Conservation (phyloP, 2,797 vertebrate genomes). For the Octomys mimax region DNA sequence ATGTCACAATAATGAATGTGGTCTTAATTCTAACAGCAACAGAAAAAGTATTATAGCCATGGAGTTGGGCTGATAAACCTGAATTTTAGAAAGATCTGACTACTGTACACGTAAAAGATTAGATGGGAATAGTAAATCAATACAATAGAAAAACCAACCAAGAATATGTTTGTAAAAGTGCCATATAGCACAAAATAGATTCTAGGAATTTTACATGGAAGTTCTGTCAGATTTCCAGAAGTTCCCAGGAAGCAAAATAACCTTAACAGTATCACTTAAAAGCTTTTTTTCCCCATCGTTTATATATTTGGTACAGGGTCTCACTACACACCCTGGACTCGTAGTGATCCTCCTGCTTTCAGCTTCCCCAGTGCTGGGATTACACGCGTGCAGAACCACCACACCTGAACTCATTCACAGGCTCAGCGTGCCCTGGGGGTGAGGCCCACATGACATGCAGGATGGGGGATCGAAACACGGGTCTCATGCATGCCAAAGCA, state of each 20-base stretch:
- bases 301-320: too few relatives aligned
- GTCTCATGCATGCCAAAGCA: too few relatives aligned
- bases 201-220: neutral
- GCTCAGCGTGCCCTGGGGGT: too few relatives aligned
- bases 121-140: neutral
- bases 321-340: too few relatives aligned
- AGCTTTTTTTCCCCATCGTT: neutral
- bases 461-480: too few relatives aligned
- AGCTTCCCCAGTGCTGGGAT: too few relatives aligned
- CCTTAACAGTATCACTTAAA: neutral
- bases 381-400: too few relatives aligned
- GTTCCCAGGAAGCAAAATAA: neutral
- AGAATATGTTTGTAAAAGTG: neutral
- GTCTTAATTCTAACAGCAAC: slow-evolving; percentile 4
- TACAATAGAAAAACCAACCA: neutral
- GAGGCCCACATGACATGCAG: too few relatives aligned
- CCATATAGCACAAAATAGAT: neutral
- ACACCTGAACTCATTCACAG: too few relatives aligned
- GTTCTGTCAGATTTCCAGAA: neutral
- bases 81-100: neutral
- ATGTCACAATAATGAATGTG: too few relatives aligned
- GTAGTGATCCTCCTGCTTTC: too few relatives aligned
- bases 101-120: neutral
- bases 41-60: neutral
- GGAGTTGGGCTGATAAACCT: neutral